Evolutionary conservation across 2,888 invertebrate genomes (phyloP), one percentile per base, ranked within the genome.

Genomic region (Dicranocentrus wangi): DNA sequence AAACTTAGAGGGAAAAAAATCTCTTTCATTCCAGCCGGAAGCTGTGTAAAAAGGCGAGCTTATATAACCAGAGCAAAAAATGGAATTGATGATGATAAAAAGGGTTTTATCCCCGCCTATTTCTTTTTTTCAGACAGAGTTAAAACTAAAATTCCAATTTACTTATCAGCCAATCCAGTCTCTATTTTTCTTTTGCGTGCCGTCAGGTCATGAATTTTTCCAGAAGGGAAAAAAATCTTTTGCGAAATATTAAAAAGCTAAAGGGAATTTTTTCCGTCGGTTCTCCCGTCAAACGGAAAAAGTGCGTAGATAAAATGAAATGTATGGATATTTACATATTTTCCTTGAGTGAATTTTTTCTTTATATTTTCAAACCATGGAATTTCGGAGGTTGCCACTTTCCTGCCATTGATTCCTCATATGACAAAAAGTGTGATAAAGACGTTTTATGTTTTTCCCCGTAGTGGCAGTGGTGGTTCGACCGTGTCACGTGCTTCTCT

Each of bases 161-260:
- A 69, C 76, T 78, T 78, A 78, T 78, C 78, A 61, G 53, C 25
- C 8, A 10, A 55, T 23, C 3, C 15, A 15, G 3, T 21, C 28
- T 60, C 27, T 71, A 78, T 71, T 78, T 78, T 78, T 78, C 61
- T 78, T 70, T 78, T 69, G 78, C 78, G 70, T 78, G 78, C 15
- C 32, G 63, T 55, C 63, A 13, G 63, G 27, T 43, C 78, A 63
- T 78, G 70, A 55, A 61, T 68, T 76, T 69, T 51, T 39, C 55
- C n/a, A 19, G 8, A 15, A 65, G 55, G 32, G 23, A 43, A 42
- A 71, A 71, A 71, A 60, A 43, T 25, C 21, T 19, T 19, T 2
- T 23, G 60, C 19, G 53, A 28, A 60, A 53, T 53, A 53, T 53
- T 47, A 13, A 3, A 53, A 10, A 53, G 23, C 5, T 60, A 23